phyloP scores from a whole-genome alignment of 2,888 invertebrate species.

The Leistus spinibarbis region DNA sequence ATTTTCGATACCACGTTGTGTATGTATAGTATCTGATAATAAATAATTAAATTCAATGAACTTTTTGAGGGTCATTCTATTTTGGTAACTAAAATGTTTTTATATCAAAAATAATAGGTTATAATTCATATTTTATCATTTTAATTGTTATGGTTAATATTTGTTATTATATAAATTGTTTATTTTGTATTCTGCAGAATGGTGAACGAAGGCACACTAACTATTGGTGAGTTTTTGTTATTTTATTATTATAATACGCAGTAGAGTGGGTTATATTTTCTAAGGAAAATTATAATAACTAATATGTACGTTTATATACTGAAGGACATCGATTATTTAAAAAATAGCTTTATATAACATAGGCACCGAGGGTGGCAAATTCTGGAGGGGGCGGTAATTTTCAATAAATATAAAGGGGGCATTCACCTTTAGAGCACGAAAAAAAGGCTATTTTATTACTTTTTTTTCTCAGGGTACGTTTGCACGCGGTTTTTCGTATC shows the following conservation, averaged over 20 bases:
- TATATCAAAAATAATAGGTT: background rate
- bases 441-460: too few species aligned
- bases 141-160: background rate
- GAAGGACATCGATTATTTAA: background rate
- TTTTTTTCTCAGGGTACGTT: too few species aligned
- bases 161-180: background rate
- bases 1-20: constrained; percentile 11
- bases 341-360: background rate
- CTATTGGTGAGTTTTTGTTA: constrained; percentile 13
- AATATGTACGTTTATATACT: background rate
- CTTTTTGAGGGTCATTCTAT: background rate
- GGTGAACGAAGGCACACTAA: constrained; percentile 22
- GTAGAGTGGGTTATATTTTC: background rate
- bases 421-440: too few species aligned
- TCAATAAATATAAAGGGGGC: too few species aligned
- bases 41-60: background rate
- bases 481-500: too few species aligned
- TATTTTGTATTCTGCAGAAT: constrained; percentile 19
- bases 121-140: background rate
- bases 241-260: background rate
- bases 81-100: background rate
- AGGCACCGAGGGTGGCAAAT: too few species aligned
- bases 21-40: constrained; percentile 15
- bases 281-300: background rate
- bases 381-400: too few species aligned